Evolutionary conservation across 2,113 vertebrate species (phyloP).

Genomic region (Saguinus midas): DNA sequence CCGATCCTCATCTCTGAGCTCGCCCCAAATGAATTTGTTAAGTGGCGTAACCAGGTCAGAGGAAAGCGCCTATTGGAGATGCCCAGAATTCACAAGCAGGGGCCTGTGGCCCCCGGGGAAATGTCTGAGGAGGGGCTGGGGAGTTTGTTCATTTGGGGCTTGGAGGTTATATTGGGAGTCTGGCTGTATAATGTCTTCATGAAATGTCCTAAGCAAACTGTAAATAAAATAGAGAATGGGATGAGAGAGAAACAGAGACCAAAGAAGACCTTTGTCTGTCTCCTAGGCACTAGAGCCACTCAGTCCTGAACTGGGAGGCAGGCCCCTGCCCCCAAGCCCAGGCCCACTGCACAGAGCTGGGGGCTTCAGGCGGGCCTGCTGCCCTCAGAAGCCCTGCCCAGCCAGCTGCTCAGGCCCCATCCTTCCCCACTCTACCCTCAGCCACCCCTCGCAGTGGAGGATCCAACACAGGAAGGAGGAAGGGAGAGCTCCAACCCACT

Average conservation of each 20-base stretch:
- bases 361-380: background rate
- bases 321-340: background rate
- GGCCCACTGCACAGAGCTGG: background rate
- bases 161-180: background rate
- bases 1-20: conserved; percentile 28
- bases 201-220: conserved; percentile 4
- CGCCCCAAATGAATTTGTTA: conserved; percentile 58
- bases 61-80: background rate
- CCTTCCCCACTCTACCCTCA: background rate
- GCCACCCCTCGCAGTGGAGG: accelerated
- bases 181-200: background rate
- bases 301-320: background rate
- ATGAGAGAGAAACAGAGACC: background rate
- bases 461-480: background rate
- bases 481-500: background rate
- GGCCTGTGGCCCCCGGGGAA: background rate
- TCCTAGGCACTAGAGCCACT: accelerated
- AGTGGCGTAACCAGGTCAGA: background rate
- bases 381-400: background rate
- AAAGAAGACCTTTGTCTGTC: background rate
- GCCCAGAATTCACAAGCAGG: background rate
- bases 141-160: background rate
- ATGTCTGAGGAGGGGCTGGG: too few relatives aligned
- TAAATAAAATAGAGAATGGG: background rate
- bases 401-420: background rate